Conservation (phyloP, 2,888 invertebrate species). For the Spialia ferax region DNA sequence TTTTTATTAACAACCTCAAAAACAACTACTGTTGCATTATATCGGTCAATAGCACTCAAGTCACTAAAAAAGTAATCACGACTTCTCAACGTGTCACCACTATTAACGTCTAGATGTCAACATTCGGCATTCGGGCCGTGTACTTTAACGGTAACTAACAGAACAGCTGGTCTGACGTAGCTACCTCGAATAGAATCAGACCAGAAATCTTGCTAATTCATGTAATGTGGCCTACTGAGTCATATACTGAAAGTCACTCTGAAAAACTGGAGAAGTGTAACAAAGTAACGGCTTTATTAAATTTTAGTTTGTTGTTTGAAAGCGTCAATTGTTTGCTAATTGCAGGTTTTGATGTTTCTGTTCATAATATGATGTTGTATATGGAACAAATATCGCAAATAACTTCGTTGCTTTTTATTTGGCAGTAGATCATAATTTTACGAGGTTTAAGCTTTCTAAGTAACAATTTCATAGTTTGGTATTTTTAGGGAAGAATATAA, state of each 20-base stretch:
- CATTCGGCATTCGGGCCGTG: slow-evolving; percentile 4
- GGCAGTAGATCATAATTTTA: neutral
- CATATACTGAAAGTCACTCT: slow-evolving; percentile 10
- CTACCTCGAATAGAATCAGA: neutral
- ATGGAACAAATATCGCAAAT: neutral
- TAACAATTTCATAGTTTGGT: too few species aligned
- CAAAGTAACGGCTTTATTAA: slow-evolving; percentile 19
- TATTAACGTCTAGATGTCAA: neutral
- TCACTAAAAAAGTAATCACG: neutral
- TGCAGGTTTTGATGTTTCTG: neutral
- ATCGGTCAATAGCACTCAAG: slow-evolving; percentile 1
- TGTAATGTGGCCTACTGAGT: slow-evolving; percentile 25
- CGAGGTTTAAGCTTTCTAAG: neutral
- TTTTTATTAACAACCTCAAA: neutral
- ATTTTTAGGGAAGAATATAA: too few species aligned
- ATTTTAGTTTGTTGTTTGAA: neutral
- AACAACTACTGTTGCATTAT: neutral
- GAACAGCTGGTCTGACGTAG: slow-evolving; percentile 25
- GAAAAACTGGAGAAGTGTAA: neutral
- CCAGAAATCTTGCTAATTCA: slow-evolving; percentile 4
- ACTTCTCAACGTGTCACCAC: slow-evolving; percentile 1
- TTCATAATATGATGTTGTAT: neutral
- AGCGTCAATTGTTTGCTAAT: neutral
- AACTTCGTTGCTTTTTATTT: neutral
- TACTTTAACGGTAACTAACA: slow-evolving; percentile 21